Evolutionary conservation across 2,888 invertebrate genomes (phyloP).

Genomic region (Gandaritis pyraliata): DNA sequence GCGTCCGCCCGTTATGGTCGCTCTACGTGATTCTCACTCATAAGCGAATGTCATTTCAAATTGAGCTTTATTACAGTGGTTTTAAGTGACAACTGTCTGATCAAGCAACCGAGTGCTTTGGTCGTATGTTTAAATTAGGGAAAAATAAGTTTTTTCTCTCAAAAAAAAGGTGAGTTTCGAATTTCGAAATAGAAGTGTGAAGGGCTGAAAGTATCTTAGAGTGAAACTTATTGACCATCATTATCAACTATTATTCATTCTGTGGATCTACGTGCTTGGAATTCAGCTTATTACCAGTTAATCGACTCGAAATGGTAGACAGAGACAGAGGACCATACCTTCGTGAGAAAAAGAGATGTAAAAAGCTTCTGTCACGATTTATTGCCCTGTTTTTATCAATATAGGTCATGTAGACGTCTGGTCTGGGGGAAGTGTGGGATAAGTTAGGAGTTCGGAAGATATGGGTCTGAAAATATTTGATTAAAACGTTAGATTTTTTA

Average conservation of each 20-base stretch:
- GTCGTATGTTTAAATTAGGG: too few relatives aligned
- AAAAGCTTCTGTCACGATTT: conserved; percentile 35
- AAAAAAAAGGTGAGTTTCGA: too few relatives aligned
- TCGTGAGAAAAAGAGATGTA: conserved; percentile 25
- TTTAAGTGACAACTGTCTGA: background rate
- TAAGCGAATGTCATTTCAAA: conserved; percentile 4
- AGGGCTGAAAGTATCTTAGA: too few relatives aligned
- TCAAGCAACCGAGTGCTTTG: background rate
- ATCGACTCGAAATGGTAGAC: conserved; percentile 44
- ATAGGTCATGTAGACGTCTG: conserved; percentile 37
- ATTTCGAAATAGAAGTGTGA: too few relatives aligned
- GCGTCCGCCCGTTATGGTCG: conserved; percentile 49
- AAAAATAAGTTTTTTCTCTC: background rate
- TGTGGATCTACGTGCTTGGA: conserved; percentile 61
- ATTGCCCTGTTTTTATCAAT: conserved; percentile 39
- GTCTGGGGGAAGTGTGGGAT: conserved; percentile 23
- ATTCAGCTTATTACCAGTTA: conserved; percentile 59
- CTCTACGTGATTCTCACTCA: conserved; percentile 7
- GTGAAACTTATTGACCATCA: background rate
- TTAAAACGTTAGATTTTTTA: background rate
- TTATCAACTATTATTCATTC: conserved; percentile 16
- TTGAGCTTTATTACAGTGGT: conserved; percentile 1
- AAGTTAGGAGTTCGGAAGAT: conserved; percentile 12
- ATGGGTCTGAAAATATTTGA: background rate
- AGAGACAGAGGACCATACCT: conserved; percentile 23